Evolutionary conservation across 1,140 invertebrate species (phyloP), one percentile per base, ranked within the genome.

Genomic region (Orussus abietinus): DNA sequence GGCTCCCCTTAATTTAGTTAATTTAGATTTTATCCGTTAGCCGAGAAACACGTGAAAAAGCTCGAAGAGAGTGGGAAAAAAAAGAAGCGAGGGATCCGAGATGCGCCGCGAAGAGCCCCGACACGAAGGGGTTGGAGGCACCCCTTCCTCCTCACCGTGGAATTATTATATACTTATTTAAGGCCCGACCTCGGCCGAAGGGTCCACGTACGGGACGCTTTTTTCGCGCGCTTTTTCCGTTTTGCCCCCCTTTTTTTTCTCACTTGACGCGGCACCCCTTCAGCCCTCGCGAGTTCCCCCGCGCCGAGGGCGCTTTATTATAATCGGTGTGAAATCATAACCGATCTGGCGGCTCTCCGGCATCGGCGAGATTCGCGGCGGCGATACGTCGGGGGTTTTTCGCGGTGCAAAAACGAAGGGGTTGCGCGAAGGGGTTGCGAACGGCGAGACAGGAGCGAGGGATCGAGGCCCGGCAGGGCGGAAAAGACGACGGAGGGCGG

Each of bases 101-200:
- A 5, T 13, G 30, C 18, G 39, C 14, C 3, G 47, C 19, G 33
- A 35, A 34, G 37, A 29, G 34, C 19, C 31, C 17, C 9, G 29
- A 26, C 19, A 29, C n/a, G 25, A 54, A 63, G 46, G 62, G 65
- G 58, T 64, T 62, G 29, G 45, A 52, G 47, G 53, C 49, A 52
- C 51, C 50, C 46, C 38, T 25, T n/a, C n/a, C n/a, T 45, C 49
- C 42, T 53, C 35, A 46, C 37, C 38, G 33, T 31, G 51, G 50
- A 64, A 69, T 69, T 70, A 73, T 73, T 73, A 73, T 73, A 73
- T 73, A 72, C 70, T 72, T 73, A 70, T 73, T 73, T 70, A 65
- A 62, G 54, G 47, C 51, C 42, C 33, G 43, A 25, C 37, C 32
- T 36, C 30, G 14, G 25, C 20, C 36, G 31, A 34, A 45, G 49